phyloP scores from a whole-genome alignment of 2,888 invertebrate genomes.

The Mystacides longicornis region DNA sequence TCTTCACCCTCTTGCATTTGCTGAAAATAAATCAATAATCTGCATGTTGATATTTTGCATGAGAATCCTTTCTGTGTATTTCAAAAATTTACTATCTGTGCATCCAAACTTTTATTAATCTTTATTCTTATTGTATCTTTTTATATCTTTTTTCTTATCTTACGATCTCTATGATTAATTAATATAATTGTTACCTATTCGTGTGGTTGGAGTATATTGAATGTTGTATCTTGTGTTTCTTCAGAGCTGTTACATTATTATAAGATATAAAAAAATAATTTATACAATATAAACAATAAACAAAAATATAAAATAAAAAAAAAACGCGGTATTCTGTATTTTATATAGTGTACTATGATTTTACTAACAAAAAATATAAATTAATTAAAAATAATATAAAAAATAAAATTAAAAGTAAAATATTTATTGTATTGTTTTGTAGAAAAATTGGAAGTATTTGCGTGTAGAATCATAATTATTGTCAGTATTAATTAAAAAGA shows the following conservation, averaged over 20 bases:
- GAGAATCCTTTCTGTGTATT: background rate
- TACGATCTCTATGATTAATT: conserved; percentile 2
- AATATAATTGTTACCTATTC: background rate
- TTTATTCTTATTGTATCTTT: background rate
- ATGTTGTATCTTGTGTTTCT: background rate
- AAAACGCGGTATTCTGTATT: background rate
- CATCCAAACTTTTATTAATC: background rate
- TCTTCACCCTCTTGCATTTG: background rate
- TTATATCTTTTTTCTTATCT: conserved; percentile 2
- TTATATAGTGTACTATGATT: background rate
- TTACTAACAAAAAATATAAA: background rate
- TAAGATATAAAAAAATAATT: background rate
- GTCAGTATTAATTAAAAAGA: too few relatives aligned
- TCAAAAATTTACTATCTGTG: background rate
- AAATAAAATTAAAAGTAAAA: too few relatives aligned
- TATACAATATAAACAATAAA: too few relatives aligned
- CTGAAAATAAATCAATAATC: background rate
- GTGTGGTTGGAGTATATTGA: background rate
- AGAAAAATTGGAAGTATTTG: too few relatives aligned
- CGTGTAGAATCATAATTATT: too few relatives aligned
- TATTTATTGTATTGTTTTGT: too few relatives aligned
- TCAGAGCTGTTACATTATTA: background rate
- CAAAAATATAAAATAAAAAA: background rate
- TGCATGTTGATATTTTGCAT: conserved; percentile 3
- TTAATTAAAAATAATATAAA: background rate